phyloP scores from a whole-genome alignment of 2,888 invertebrate genomes.

The Leptura quadrifasciata region DNA sequence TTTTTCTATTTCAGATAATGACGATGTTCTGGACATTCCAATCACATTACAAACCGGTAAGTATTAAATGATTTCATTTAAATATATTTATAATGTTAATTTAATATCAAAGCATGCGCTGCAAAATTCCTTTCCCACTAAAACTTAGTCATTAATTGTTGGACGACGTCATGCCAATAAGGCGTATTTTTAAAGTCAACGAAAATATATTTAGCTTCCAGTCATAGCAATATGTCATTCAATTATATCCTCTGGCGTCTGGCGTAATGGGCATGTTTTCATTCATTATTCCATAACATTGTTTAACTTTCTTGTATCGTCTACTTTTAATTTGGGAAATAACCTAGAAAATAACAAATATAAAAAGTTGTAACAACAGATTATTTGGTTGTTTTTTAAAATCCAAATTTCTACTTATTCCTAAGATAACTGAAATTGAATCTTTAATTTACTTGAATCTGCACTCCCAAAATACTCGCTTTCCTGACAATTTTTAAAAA shows the following conservation, averaged over 20 bases:
- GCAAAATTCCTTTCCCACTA: conserved; percentile 44
- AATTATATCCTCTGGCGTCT: conserved; percentile 42
- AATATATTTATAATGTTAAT: conserved; percentile 52
- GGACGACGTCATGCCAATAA: conserved; percentile 40
- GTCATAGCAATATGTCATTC: conserved; percentile 42
- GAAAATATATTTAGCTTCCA: conserved; percentile 46
- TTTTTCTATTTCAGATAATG: conserved; percentile 57
- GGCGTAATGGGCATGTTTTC: conserved; percentile 39
- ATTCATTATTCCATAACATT: conserved; percentile 44
- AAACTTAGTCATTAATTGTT: conserved; percentile 38
- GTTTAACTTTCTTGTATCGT: not conserved
- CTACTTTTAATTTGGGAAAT: not conserved
- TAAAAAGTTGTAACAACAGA: too few species aligned
- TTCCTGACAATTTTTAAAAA: too few species aligned
- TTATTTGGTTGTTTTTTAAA: too few species aligned
- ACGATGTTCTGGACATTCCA: conserved; percentile 53
- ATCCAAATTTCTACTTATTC: too few species aligned
- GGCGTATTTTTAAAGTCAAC: conserved; percentile 38
- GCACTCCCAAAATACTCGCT: too few species aligned
- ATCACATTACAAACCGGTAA: conserved; percentile 53
- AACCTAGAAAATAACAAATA: too few species aligned
- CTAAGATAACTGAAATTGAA: too few species aligned
- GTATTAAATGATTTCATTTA: conserved; percentile 57
- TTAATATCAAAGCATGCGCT: conserved; percentile 49
- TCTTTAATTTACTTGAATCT: too few species aligned